Percentiles rank a stretch among this genome's conserved stretches.
Conservation (phyloP, 2,888 invertebrate genomes). For the Drosophila hawaiiensis region DNA sequence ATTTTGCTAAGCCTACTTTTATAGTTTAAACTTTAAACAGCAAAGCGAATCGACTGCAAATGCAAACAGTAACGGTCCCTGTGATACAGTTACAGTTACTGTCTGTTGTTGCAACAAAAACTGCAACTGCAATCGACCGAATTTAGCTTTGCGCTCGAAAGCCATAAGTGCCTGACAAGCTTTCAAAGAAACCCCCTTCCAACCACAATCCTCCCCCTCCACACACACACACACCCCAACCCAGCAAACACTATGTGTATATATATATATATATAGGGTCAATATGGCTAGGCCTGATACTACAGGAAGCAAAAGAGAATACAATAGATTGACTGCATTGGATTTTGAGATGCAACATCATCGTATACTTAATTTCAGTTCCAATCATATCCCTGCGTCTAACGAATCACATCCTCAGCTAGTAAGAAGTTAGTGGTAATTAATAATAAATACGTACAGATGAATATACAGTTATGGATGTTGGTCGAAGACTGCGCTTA, state of each 20-base stretch:
- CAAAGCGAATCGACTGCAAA: constrained; percentile 31
- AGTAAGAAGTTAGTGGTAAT: constrained; percentile 22
- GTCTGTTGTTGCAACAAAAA: constrained; percentile 3
- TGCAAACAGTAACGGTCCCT: constrained; percentile 5
- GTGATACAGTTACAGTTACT: not conserved
- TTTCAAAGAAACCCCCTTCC: constrained; percentile 44
- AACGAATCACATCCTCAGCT: constrained; percentile 50
- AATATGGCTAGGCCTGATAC: constrained; percentile 36
- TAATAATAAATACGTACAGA: constrained; percentile 9
- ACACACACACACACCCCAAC: too few species aligned
- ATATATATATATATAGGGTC: constrained; percentile 1
- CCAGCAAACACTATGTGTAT: not conserved
- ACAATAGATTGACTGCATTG: constrained; percentile 52
- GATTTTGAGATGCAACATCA: constrained; percentile 45
- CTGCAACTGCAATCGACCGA: constrained; percentile 26
- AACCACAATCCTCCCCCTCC: not conserved
- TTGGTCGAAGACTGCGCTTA: constrained; percentile 5
- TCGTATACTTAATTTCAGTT: constrained; percentile 39
- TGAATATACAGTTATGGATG: constrained; percentile 3
- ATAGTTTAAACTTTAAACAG: constrained; percentile 36
- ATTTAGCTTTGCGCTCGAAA: constrained; percentile 51
- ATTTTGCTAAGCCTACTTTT: constrained; percentile 9
- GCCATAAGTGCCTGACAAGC: constrained; percentile 74
- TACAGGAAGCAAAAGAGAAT: constrained; percentile 48
- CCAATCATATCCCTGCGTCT: constrained; percentile 66